Evolutionary conservation across 2,113 vertebrate genomes (phyloP), one percentile per base, ranked within the genome.

Genomic region (Scatophagus argus): DNA sequence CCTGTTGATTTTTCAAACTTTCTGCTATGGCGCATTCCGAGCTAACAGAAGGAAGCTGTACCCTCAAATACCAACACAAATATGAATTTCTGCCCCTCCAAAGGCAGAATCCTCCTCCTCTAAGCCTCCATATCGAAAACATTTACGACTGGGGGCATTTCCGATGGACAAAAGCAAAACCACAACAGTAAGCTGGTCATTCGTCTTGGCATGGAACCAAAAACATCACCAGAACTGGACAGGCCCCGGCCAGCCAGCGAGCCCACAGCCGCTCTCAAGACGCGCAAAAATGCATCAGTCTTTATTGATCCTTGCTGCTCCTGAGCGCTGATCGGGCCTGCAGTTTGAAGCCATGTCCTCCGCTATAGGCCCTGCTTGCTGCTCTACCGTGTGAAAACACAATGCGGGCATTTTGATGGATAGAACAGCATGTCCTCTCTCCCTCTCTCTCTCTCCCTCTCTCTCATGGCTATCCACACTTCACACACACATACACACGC

Each of bases 331-430:
- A 79, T 73, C 76, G 69, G 89, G 89, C 92, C 88, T 85, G 54
- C 79, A 67, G 51, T 51, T 73, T 55, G 73, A 23, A 73, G 87
- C 78, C 85, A 77, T 78, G 77, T 86, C 83, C 82, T 88, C 84
- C 77, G 65, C 81, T 75, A 73, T 72, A 89, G 90, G 88, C 87
- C 92, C 87, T 69, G 67, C 80, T 87, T 16, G 71, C 78, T 86
- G 79, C 85, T 91, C 90, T 51, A n/a, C 84, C 79, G 82, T 79
- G 83, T 87, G 88, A 85, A 87, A 93, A 91, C 89, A 94, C 88
- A 92, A 94, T 94, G 94, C 94, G 93, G 93, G 92, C 87, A 92
- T 94, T 94, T 93, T 93, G 88, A 92, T 88, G 87, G 89, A 87
- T 89, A 91, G 92, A 91, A 94, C 92, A 89, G 90, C 79, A 66